Evolutionary conservation across 2,797 vertebrate species (phyloP), one percentile per base, ranked within the genome.

Genomic region (Heliangelus exortis): DNA sequence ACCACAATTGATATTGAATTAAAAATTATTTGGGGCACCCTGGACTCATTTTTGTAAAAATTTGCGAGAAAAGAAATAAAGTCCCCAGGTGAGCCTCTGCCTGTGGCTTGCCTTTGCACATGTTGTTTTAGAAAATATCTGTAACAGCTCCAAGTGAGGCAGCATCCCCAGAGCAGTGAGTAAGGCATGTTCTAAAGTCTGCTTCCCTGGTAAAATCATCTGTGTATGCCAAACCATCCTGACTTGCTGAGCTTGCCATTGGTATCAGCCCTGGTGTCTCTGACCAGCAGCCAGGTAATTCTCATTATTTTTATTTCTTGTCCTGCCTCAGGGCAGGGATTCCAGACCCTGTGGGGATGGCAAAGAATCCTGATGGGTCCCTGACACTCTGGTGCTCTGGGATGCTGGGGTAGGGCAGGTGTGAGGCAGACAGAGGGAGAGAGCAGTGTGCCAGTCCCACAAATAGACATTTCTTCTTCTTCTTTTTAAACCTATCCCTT

Each of bases 211-310:
- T 57, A 59, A 47, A 51, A 36, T 48, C 78, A 41, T 55, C 61
- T 50, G 50, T 79, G 2, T 51, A 3, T 71, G 31, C 67, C 68
- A 79, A 65, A n/a, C 25, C 90, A 6, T 74, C 39, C 6, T 66
- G 84, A 63, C n/a, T 80, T 54, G n/a, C 57, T 77, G 78, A 57
- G 22, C 54, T 82, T 87, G 41, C 34, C 28, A 4, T 82, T 93
- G 95, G 93, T 92, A 45, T 84, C 65, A 83, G 15, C 61, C 67
- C 33, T 69, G 43, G 47, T 78, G 67, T 95, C 84, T 94, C 83
- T 92, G 72, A 65, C 66, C 15, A 21, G 71, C 61, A 72, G 1
- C 61, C 72, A 8, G 54, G 18, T 87, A 90, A 65, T 79, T 92
- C 67, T 61, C 54, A 48, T 41, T 63, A 0, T 84, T 92, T 92